Percentiles rank a stretch among this genome's conserved stretches.
Evolutionary conservation across 2,797 vertebrate species (phyloP).

Genomic region (Chiloscyllium punctatum): DNA sequence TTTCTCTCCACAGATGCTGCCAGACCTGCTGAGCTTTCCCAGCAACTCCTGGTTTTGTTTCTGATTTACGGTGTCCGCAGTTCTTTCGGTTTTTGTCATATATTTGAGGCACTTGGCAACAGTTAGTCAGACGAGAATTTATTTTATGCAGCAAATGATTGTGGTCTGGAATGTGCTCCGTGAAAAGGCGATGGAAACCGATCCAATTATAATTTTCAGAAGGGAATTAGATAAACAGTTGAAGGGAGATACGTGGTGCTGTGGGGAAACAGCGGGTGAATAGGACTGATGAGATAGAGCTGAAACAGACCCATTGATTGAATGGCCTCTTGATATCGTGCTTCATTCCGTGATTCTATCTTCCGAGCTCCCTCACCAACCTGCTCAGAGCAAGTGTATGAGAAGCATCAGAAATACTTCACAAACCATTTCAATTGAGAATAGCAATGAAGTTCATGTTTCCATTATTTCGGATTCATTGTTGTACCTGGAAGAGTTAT

Average conservation of each 20-base stretch:
- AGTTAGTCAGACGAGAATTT: neutral
- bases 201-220: neutral
- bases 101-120: neutral
- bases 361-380: neutral
- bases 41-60: too few species aligned
- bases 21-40: too few species aligned
- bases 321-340: neutral
- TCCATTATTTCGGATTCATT: neutral
- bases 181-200: neutral
- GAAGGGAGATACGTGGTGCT: neutral
- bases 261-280: neutral
- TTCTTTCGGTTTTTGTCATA: too few species aligned
- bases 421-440: neutral
- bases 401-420: neutral
- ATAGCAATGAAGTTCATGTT: neutral
- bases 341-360: neutral
- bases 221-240: neutral
- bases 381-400: neutral
- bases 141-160: neutral
- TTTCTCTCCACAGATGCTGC: too few species aligned
- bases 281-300: neutral
- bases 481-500: neutral
- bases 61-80: too few species aligned
- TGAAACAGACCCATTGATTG: neutral
- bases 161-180: neutral